Base-by-base conservation (phyloP, 1,140 invertebrate genomes). In the Penaeus japonicus region DNA sequence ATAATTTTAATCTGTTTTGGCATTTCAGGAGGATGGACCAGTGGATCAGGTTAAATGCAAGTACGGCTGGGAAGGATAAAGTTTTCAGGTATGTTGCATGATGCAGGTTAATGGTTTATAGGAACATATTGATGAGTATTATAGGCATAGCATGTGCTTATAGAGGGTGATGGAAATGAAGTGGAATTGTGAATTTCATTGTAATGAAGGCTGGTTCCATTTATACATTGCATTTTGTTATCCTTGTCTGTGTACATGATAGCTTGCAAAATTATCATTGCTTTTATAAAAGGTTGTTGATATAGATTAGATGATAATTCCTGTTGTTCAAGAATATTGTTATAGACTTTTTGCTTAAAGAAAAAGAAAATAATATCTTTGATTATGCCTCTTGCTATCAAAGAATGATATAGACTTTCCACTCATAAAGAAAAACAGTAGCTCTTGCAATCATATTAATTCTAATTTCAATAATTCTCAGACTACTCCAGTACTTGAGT, bases 401-500 rank as follows among this genome's bases (percentile, higher is more conserved):
- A n/a, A n/a, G n/a, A n/a, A n/a, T n/a, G n/a, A n/a, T n/a, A n/a
- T n/a, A n/a, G n/a, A n/a, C n/a, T n/a, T n/a, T n/a, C 32, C 65
- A 10, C 7, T n/a, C 10, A 22, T 15, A 73, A n/a, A 15, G 32
- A 10, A 73, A 73, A 22, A 10, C 10, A n/a, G 7, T 73, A 24
- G 65, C n/a, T n/a, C n/a, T 35, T 79, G 17, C 20, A 39, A 39
- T 39, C 18, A 18, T 39, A 32, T 27, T 22, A n/a, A 39, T 17
- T 32, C 17, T 39, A 22, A 18, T 39, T 18, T 80, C 20, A 35
- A 20, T 53, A 22, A 47, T 55, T 30, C 22, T 0, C 22, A 88
- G 86, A 54, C 55, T 88, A 20, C 39, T 88, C 22, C 86, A 88
- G 47, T 88, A 88, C 70, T 47, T 88, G 22, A 88, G 86, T 57